These are phyloP conservation scores for Gymnocephalus cernua DNA, from an alignment of 2,113 vertebrate genomes.

Conservation along the genomic window DNA sequence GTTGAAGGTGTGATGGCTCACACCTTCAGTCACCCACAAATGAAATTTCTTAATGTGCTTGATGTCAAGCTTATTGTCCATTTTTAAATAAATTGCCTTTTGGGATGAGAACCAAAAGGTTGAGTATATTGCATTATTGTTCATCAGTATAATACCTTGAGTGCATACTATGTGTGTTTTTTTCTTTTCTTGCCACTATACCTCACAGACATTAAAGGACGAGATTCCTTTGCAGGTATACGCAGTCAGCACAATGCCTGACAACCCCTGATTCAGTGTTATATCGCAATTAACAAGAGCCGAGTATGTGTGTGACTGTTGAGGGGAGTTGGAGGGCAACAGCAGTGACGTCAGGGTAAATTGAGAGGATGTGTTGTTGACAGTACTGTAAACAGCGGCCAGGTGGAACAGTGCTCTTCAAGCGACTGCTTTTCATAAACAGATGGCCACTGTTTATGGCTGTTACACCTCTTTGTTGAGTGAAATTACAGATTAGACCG, in stretches of 20 bases:
- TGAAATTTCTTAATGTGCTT: constrained; percentile 6
- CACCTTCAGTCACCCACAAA: constrained; percentile 45
- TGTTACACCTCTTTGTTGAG: constrained; percentile 70
- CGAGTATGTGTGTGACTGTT: constrained; percentile 27
- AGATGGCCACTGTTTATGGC: constrained; percentile 76
- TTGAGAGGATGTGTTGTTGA: constrained; percentile 74
- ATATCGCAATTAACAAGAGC: constrained; percentile 54
- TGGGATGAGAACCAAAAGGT: too few relatives aligned
- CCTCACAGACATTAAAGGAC: constrained; percentile 20
- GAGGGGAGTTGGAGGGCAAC: constrained; percentile 71
- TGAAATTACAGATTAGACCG: constrained; percentile 75
- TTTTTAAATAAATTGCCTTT: not conserved
- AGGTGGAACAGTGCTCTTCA: constrained; percentile 73
- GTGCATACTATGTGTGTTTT: not conserved
- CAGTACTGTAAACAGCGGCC: constrained; percentile 69
- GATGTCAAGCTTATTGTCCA: constrained; percentile 1
- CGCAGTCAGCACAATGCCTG: constrained; percentile 52
- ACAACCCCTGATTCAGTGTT: constrained; percentile 26
- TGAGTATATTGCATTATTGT: not conserved
- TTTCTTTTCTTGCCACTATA: not conserved
- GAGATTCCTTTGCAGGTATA: constrained; percentile 34
- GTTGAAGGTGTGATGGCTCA: constrained; percentile 52
- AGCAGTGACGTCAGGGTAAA: constrained; percentile 64
- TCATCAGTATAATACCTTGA: not conserved
- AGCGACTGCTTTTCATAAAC: constrained; percentile 69